These are phyloP conservation scores for Drosophila eohydei DNA, from an alignment of 2,888 invertebrate species.

Conservation along the genomic window DNA sequence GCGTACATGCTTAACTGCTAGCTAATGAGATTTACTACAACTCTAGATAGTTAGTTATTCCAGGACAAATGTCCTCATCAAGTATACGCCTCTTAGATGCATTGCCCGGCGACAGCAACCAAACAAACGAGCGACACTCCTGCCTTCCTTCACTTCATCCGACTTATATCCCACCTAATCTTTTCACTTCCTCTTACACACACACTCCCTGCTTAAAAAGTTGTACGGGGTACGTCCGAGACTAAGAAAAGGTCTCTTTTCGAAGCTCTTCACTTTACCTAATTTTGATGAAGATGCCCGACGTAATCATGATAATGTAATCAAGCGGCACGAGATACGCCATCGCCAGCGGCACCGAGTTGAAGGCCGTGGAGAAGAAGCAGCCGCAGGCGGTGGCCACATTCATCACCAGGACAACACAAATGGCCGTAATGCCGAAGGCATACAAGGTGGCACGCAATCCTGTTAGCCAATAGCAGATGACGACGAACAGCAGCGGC, in stretches of 20 bases:
- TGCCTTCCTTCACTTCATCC: not conserved
- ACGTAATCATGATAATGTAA: conserved; percentile 94
- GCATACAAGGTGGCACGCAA: conserved; percentile 89
- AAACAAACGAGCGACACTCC: not conserved
- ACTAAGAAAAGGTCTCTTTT: not conserved
- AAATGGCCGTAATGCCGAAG: conserved; percentile 89
- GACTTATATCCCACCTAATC: not conserved
- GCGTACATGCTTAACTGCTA: not conserved
- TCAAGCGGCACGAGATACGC: conserved; percentile 94
- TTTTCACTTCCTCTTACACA: not conserved
- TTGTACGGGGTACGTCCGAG: not conserved
- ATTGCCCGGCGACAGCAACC: not conserved
- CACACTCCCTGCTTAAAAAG: not conserved
- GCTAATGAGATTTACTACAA: no score
- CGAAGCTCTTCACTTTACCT: conserved; percentile 86
- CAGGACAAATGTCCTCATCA: not conserved
- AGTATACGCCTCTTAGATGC: not conserved
- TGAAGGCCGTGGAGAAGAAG: conserved; percentile 94
- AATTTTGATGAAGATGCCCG: conserved; percentile 93
- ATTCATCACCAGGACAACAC: conserved; percentile 92
- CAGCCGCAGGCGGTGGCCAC: conserved; percentile 95
- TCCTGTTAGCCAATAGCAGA: conserved; percentile 96
- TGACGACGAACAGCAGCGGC: conserved; percentile 91
- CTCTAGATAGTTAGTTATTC: no score
- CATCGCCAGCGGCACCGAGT: conserved; percentile 92